A percentile compares a stretch with the other conserved stretches of the same genome.
These are phyloP conservation scores for Hippopotamus amphibius DNA, from an alignment of 2,113 vertebrate species.

Conservation along the genomic window DNA sequence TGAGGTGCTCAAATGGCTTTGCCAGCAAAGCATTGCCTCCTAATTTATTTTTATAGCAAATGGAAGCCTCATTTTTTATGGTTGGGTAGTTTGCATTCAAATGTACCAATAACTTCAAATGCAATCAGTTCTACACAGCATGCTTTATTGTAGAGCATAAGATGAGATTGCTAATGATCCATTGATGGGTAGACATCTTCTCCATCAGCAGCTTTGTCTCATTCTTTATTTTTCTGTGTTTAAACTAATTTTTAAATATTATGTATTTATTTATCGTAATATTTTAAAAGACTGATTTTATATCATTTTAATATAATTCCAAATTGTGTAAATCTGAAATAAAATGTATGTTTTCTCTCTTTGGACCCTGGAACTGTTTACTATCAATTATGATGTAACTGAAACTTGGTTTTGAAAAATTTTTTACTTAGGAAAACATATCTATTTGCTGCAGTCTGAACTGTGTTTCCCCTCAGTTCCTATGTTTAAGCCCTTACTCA, in stretches of 20 bases:
- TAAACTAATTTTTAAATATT: slow-evolving; percentile 24
- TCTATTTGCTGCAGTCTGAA: not conserved
- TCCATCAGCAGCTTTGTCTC: slow-evolving; percentile 77
- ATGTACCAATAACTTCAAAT: slow-evolving; percentile 82
- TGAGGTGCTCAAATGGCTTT: slow-evolving; percentile 82
- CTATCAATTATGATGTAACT: not conserved
- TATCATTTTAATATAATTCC: slow-evolving; percentile 59
- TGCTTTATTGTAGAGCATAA: slow-evolving; percentile 75
- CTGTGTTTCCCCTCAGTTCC: not conserved
- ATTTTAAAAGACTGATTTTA: slow-evolving; percentile 6
- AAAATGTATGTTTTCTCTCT: not conserved
- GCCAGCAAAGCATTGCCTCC: slow-evolving; percentile 81
- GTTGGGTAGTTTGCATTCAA: slow-evolving; percentile 85
- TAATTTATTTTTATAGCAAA: slow-evolving; percentile 87
- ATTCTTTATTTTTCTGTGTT: slow-evolving; percentile 28
- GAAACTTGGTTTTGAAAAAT: not conserved
- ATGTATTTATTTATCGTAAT: not conserved
- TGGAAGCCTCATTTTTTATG: slow-evolving; percentile 82
- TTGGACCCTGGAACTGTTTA: not conserved
- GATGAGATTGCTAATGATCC: slow-evolving; percentile 77
- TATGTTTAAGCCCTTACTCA: not conserved
- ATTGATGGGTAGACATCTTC: slow-evolving; percentile 76
- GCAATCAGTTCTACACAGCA: slow-evolving; percentile 75
- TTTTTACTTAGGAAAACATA: not conserved
- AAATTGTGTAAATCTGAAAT: not conserved